Evolutionary conservation across 2,888 invertebrate species (phyloP).

Genomic region (Pammene fasciana): DNA sequence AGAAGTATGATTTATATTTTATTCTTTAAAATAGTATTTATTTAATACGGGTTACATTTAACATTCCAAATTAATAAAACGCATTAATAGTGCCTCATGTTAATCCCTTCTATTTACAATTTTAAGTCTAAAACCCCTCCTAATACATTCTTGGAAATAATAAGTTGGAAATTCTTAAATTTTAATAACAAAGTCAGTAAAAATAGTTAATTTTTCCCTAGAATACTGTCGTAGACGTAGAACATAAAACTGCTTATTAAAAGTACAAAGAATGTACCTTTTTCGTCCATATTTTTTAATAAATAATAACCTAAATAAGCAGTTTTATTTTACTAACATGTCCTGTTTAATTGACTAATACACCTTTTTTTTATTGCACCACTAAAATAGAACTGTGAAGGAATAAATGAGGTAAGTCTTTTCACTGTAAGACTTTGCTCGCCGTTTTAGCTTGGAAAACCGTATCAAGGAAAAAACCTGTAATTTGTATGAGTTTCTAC

Average conservation of each 20-base stretch:
- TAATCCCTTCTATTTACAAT: no score
- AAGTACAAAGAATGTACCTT: no score
- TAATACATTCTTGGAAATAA: no score
- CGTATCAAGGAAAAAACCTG: background rate
- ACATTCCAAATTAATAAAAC: constrained; percentile 10
- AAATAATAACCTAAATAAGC: constrained; percentile 47
- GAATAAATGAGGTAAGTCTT: constrained; percentile 16
- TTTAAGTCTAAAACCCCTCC: no score
- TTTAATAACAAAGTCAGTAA: background rate
- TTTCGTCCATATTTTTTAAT: background rate
- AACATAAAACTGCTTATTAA: constrained; percentile 52
- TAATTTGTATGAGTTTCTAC: background rate
- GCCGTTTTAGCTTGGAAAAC: constrained; percentile 8
- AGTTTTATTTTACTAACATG: constrained; percentile 67
- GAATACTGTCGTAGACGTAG: background rate
- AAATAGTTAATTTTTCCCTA: background rate
- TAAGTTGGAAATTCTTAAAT: background rate
- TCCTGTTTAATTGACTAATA: constrained; percentile 45
- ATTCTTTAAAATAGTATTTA: background rate
- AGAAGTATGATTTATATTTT: background rate
- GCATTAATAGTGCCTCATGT: no score
- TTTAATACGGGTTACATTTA: constrained; percentile 4
- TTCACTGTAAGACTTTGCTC: constrained; percentile 9
- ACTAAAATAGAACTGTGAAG: background rate
- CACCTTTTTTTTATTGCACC: constrained; percentile 11